Evolutionary conservation across 2,888 invertebrate genomes (phyloP).

Genomic region (Reticulitermes lucifugus): DNA sequence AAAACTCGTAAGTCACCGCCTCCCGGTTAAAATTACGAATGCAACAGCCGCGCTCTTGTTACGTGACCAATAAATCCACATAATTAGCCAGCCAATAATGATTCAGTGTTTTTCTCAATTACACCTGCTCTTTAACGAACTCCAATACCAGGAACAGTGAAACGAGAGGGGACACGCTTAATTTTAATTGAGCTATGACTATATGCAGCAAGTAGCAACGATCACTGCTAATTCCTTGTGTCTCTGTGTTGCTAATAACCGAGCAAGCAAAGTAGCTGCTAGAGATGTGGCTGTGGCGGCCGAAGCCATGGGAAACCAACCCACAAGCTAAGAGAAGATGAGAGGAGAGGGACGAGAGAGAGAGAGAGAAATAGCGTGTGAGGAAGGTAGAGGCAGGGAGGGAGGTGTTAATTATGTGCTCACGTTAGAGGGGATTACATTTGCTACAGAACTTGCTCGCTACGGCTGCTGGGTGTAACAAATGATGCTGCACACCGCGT

Average conservation of each 20-base stretch:
- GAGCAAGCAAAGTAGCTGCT: neutral
- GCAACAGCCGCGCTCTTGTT: neutral
- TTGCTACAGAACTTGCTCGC: constrained; percentile 38
- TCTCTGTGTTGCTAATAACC: constrained; percentile 25
- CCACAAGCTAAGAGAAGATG: neutral
- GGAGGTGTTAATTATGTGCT: constrained; percentile 51
- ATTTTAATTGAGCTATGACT: constrained; percentile 22
- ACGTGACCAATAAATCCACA: neutral
- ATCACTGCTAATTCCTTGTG: constrained; percentile 21
- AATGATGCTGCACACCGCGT: constrained; percentile 50
- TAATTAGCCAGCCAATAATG: neutral
- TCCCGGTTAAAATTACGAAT: neutral
- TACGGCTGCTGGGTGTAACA: constrained; percentile 43
- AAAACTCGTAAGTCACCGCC: neutral
- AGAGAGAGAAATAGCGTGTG: neutral
- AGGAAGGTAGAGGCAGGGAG: constrained; percentile 25
- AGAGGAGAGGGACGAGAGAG: constrained; percentile 40
- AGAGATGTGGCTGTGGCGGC: neutral
- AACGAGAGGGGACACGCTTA: neutral
- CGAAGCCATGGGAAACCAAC: constrained; percentile 25
- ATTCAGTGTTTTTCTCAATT: neutral
- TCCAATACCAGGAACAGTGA: neutral
- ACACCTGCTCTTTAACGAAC: neutral
- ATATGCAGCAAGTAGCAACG: constrained; percentile 1
- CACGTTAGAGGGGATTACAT: constrained; percentile 51